Evolutionary conservation across 2,797 vertebrate genomes (phyloP), one percentile per base, ranked within the genome.

Genomic region (Galaxias olidus): DNA sequence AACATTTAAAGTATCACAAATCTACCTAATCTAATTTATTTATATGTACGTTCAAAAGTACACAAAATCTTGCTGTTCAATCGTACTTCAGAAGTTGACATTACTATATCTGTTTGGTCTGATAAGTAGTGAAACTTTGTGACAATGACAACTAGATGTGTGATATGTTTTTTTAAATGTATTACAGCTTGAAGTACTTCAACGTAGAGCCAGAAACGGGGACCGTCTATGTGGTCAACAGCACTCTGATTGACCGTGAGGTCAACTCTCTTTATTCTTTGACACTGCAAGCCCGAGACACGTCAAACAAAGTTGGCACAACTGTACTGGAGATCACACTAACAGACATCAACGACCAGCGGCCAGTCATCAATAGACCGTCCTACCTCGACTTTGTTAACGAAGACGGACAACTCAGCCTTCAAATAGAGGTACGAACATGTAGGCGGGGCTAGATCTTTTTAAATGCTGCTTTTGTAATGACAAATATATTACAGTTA

Each of bases 231-330:
- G 96, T 97, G 76, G 78, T 52, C 59, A 69, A 92, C 0, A 42
- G 77, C 7, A 1, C 0, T 1, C 56, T 84, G 15, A 77, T 99
- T 85, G 94, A 98, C 83, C 82, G 95, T 0, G 97, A 98, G 79
- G 62, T 58, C 69, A 92, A 86, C 51, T 77, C 92, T 2, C 64
- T 90, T 73, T 94, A 91, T 84, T 90, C 91, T 0, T 90, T 87
- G 47, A 98, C 93, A 0, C 85, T 98, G 66, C 92, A 94, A 86
- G 98, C 95, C 68, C 85, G 1, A 4, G 97, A 98, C 7, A 87
- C 89, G 0, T 86, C 55, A 0, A 45, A 44, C 41, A 88, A 91
- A 19, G 84, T 77, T 0, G 91, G 91, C 43, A 89, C 87, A 5
- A 89, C 96, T 0, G 73, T 75, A 4, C 80, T 99, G 71, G 88